phyloP scores from a whole-genome alignment of 2,888 invertebrate genomes.

The Malachius bipustulatus region DNA sequence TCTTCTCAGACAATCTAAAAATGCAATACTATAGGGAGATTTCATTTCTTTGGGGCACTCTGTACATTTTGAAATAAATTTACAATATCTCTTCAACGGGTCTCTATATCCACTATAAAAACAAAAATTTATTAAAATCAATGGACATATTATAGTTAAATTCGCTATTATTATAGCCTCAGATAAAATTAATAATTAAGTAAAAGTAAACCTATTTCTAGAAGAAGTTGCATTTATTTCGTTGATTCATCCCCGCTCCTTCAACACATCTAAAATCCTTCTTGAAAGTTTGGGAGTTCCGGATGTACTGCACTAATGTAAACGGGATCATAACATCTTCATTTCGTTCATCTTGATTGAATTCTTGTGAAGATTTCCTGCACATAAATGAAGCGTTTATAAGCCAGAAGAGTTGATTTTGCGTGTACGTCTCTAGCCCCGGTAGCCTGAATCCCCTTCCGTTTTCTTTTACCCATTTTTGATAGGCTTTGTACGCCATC shows the following conservation, averaged over 20 bases:
- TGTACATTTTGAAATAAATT: too few species aligned
- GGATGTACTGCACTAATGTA: conserved; percentile 42
- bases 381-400: conserved; percentile 44
- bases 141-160: too few species aligned
- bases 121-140: too few species aligned
- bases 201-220: too few species aligned
- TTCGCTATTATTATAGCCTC: too few species aligned
- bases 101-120: too few species aligned
- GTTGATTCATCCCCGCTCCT: conserved; percentile 43
- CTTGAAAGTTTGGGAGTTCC: conserved; percentile 43
- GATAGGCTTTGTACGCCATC: conserved; percentile 48
- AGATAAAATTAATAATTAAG: too few species aligned
- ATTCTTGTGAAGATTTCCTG: conserved; percentile 27
- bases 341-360: conserved; percentile 14
- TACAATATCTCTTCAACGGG: too few species aligned
- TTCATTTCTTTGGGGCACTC: too few species aligned
- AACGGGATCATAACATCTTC: conserved; percentile 32
- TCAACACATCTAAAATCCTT: conserved; percentile 43
- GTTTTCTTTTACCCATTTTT: conserved; percentile 12
- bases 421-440: conserved; percentile 19
- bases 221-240: conserved; percentile 36
- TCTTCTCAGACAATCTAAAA: too few species aligned
- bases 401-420: conserved; percentile 39
- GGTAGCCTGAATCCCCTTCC: conserved; percentile 12
- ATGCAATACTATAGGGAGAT: too few species aligned